phyloP scores from a whole-genome alignment of 2,888 invertebrate species.

The Drosophila phalerata region DNA sequence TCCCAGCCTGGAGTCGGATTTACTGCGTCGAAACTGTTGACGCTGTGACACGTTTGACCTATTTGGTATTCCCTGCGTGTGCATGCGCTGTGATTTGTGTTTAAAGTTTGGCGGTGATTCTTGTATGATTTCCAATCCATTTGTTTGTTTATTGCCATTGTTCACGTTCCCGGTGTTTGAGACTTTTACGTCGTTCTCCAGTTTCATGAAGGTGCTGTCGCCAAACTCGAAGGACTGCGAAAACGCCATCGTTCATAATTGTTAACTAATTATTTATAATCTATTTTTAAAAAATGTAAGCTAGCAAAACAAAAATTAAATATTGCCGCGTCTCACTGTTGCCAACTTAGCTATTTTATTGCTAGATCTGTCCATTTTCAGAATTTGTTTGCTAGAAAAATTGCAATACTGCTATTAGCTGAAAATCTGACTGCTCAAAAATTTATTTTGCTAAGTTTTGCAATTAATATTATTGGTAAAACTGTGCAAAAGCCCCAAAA shows the following conservation, averaged over 20 bases:
- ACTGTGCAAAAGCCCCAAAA: no score
- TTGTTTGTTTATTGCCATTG: constrained; percentile 19
- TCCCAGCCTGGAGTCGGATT: constrained; percentile 49
- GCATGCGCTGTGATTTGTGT: constrained; percentile 22
- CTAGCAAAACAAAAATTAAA: constrained; percentile 23
- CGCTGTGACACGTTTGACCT: constrained; percentile 32
- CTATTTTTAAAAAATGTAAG: constrained; percentile 18
- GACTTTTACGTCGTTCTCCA: constrained; percentile 75
- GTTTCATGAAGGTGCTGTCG: constrained; percentile 82
- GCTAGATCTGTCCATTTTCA: no score
- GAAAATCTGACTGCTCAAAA: no score
- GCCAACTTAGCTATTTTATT: no score
- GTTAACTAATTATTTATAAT: background rate
- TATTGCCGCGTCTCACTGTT: constrained; percentile 45
- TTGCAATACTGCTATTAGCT: no score
- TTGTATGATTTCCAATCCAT: constrained; percentile 70
- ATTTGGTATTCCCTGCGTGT: constrained; percentile 21
- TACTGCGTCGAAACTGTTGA: constrained; percentile 42
- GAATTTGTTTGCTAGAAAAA: no score
- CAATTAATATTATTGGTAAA: no score
- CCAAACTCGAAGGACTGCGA: constrained; percentile 84
- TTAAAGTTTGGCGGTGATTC: constrained; percentile 78
- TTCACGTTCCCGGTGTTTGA: constrained; percentile 40
- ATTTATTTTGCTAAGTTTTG: no score
- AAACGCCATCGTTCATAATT: constrained; percentile 76